Base-by-base conservation (phyloP, 2,888 invertebrate species). In the Drosophila paranaensis region DNA sequence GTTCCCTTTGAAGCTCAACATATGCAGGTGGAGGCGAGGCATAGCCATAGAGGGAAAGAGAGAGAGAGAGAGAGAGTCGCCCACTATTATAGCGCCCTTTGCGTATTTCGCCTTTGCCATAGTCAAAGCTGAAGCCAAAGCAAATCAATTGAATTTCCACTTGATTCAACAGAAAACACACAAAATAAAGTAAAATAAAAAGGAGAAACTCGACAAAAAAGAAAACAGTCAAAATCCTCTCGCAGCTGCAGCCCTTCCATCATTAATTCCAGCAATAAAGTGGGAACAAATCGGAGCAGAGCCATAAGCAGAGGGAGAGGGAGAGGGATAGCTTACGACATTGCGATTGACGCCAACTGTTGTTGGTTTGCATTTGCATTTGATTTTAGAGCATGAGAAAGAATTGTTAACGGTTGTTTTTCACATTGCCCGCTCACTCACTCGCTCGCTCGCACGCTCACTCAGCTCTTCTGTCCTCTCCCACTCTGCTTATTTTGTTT, bases 101-200 rank as follows among this genome's bases (percentile, higher is more conserved):
- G 64, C 74, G 53, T 67, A 75, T 74, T 76, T 60, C 62, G 56
- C 62, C 69, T 74, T 64, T 54, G 39, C 57, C 53, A 53, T 39
- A 39, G 25, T 14, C 13, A 37, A 14, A 39, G 46, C 61, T 48
- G 48, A 48, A 88, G 86, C 88, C 77, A 83, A 73, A 84, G 74
- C 81, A 88, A 89, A 86, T 88, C 86, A 89, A 88, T 86, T 79
- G 74, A 81, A 88, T 88, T 86, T 89, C 86, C 88, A 89, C 81
- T 88, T 88, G 86, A 86, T 81, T 88, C 83, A 71, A 89, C 89
- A 82, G 74, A 82, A 80, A 84, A 72, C 61, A 83, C 81, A 69
- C 61, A 70, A 63, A 69, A 62, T 14, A 25, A 58, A 62, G 39
- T 16, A 51, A 46, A 33, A 48, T 30, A 10, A 42, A 66, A 48